Percentiles rank a stretch among this genome's conserved stretches.
Conservation (phyloP, 2,797 vertebrate species). For the Danio aesculapii region DNA sequence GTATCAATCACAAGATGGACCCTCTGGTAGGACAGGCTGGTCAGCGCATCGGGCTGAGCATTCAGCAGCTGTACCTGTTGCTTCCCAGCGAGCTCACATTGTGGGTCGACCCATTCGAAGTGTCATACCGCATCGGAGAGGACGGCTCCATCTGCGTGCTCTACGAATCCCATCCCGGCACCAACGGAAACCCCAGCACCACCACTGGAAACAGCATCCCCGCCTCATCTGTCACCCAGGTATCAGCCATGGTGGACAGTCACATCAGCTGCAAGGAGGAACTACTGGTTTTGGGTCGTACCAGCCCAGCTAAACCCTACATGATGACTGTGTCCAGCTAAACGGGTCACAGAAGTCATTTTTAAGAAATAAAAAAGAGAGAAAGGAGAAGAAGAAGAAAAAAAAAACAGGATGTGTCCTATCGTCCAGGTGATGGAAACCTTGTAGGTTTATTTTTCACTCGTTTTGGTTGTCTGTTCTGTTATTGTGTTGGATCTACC, state of each 20-base stretch:
- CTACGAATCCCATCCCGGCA: slow-evolving; percentile 88
- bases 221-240: slow-evolving; percentile 60
- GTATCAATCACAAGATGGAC: slow-evolving; percentile 99
- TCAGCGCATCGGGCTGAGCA: slow-evolving; percentile 92
- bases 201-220: slow-evolving; percentile 59
- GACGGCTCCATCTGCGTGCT: slow-evolving; percentile 97
- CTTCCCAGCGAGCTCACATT: slow-evolving; percentile 96
- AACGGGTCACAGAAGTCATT: slow-evolving; percentile 62
- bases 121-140: slow-evolving; percentile 96
- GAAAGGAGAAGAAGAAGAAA: slow-evolving; percentile 73
- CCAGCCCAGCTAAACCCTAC: slow-evolving; percentile 96
- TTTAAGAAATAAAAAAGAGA: slow-evolving; percentile 75
- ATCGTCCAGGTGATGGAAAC: slow-evolving; percentile 89
- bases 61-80: slow-evolving; percentile 94
- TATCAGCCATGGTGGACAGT: slow-evolving; percentile 93
- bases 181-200: slow-evolving; percentile 46
- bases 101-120: slow-evolving; percentile 98
- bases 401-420: slow-evolving; percentile 87
- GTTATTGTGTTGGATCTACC: slow-evolving; percentile 79
- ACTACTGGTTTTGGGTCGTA: slow-evolving; percentile 91
- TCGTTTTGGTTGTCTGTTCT: slow-evolving; percentile 85
- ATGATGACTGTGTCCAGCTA: slow-evolving; percentile 99
- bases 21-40: slow-evolving; percentile 93
- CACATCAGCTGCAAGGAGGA: slow-evolving; percentile 99
- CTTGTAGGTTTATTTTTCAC: slow-evolving; percentile 77